phyloP scores from a whole-genome alignment of 2,113 vertebrate genomes.

The Girardinichthys multiradiatus region DNA sequence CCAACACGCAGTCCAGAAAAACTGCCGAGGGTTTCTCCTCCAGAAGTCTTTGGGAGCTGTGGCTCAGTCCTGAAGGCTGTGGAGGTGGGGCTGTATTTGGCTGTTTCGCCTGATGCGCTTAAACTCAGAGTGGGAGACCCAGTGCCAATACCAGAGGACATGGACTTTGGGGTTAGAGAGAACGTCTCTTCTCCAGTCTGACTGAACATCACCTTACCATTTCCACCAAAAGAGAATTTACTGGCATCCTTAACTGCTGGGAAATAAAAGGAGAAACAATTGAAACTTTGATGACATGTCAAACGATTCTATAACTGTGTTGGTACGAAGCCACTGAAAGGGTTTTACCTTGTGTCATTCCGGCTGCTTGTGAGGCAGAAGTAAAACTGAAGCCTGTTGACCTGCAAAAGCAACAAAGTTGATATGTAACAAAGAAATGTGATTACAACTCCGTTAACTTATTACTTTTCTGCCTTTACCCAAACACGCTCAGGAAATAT shows the following conservation, averaged over 20 bases:
- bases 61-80: conserved; percentile 73
- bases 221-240: conserved; percentile 77
- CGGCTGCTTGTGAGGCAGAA: conserved; percentile 63
- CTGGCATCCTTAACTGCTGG: conserved; percentile 78
- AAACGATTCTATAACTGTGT: background rate
- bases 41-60: conserved; percentile 72
- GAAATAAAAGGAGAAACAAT: conserved; percentile 17
- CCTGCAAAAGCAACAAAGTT: conserved; percentile 42
- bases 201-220: conserved; percentile 78
- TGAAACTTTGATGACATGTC: background rate
- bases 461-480: too few species aligned
- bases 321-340: background rate
- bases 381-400: conserved; percentile 69
- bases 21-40: conserved; percentile 91
- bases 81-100: conserved; percentile 49
- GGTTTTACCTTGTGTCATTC: conserved; percentile 72
- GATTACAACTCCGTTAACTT: too few species aligned
- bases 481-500: too few species aligned
- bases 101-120: conserved; percentile 54
- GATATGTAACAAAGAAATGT: conserved; percentile 1
- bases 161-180: conserved; percentile 71
- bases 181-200: conserved; percentile 71
- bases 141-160: conserved; percentile 46
- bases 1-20: conserved; percentile 92
- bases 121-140: conserved; percentile 60